Percentiles rank a stretch among this genome's conserved stretches.
phyloP scores from a whole-genome alignment of 1,140 invertebrate species.

The Bursaphelenchus mucronatus region DNA sequence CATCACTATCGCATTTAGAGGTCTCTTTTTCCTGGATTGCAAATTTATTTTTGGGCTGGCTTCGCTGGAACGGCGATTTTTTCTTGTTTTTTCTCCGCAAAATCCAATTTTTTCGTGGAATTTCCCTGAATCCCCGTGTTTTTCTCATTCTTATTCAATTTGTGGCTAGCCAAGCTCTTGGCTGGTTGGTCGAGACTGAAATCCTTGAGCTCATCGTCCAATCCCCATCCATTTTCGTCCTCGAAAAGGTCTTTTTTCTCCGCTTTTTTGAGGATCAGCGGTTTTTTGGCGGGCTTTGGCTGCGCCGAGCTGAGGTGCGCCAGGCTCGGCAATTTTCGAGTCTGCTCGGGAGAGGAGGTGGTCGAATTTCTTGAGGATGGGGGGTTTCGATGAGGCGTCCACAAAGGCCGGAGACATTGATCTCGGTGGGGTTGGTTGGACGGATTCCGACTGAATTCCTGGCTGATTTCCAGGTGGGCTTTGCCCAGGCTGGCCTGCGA shows the following conservation, averaged over 20 bases:
- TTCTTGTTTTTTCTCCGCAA: background rate
- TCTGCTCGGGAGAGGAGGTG: constrained; percentile 2
- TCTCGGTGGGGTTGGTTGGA: background rate
- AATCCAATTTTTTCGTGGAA: background rate
- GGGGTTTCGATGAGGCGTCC: constrained; percentile 16
- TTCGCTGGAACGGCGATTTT: background rate
- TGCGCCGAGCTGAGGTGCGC: background rate
- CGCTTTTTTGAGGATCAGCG: constrained; percentile 10
- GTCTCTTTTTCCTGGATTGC: background rate
- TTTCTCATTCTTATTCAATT: background rate
- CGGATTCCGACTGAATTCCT: background rate
- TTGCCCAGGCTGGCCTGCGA: constrained; percentile 2
- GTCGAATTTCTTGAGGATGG: constrained; percentile 4
- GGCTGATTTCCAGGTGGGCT: constrained; percentile 1
- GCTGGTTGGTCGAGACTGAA: background rate
- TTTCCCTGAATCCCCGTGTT: background rate
- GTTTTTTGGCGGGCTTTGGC: constrained; percentile 4
- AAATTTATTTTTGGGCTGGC: constrained; percentile 1
- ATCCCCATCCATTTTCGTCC: no score
- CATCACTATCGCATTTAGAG: constrained; percentile 6
- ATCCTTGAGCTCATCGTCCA: background rate
- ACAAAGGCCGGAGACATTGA: background rate
- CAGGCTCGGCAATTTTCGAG: background rate
- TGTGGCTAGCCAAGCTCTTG: background rate
- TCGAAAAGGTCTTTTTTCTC: background rate